phyloP scores from a whole-genome alignment of 1,140 invertebrate genomes.

The Atta colombica region DNA sequence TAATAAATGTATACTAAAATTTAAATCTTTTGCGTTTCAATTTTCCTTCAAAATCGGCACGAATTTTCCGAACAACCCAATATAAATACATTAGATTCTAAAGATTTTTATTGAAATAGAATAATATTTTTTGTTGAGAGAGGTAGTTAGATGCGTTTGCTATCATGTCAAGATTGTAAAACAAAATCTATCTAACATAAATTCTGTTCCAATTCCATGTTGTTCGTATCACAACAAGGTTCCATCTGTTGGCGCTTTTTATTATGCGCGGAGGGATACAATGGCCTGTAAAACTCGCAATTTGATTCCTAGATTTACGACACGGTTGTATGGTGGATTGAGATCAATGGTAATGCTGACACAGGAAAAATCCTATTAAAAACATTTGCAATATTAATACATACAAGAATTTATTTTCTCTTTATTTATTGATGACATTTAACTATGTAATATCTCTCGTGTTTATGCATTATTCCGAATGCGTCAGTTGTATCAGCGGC shows the following conservation, averaged over 20 bases:
- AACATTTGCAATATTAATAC: neutral
- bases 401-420: neutral
- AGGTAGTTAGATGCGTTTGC: conserved; percentile 1
- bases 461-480: neutral
- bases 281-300: conserved; percentile 46
- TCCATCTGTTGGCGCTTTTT: conserved; percentile 45
- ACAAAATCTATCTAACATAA: conserved; percentile 43
- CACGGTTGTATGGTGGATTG: neutral
- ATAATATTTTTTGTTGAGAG: neutral
- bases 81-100: neutral
- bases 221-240: conserved; percentile 14
- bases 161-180: conserved; percentile 37
- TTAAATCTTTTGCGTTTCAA: too few species aligned
- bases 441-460: neutral
- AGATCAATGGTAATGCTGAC: conserved; percentile 3
- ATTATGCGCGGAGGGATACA: conserved; percentile 43
- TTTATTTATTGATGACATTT: neutral
- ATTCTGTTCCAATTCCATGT: conserved; percentile 40
- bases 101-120: neutral
- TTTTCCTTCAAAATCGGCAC: too few species aligned
- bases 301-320: conserved; percentile 53
- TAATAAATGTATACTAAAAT: too few species aligned
- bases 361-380: conserved; percentile 23
- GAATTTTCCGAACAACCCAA: too few species aligned
- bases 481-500: neutral